Evolutionary conservation across 2,113 vertebrate species (phyloP).

Genomic region (Rhynchomys soricoides): DNA sequence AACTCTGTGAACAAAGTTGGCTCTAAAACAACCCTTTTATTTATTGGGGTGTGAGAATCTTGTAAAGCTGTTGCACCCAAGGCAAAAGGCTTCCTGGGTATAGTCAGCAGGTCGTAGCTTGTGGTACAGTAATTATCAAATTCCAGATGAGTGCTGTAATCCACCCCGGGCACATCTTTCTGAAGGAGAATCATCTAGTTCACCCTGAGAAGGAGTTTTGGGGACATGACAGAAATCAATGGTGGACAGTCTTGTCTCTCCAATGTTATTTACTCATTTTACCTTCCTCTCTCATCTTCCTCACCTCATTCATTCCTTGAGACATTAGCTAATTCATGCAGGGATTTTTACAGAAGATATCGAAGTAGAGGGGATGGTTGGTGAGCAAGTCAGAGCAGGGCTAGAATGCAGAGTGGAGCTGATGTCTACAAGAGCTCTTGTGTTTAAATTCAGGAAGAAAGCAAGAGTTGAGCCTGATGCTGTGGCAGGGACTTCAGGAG

Average conservation of each 20-base stretch:
- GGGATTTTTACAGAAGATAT: not conserved
- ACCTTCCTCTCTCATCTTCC: not conserved
- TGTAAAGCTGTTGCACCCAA: not conserved
- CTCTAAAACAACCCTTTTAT: not conserved
- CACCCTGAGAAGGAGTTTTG: not conserved
- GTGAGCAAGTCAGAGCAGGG: not conserved
- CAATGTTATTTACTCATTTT: not conserved
- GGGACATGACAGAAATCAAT: not conserved
- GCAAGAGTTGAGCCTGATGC: not conserved
- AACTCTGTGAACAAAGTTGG: not conserved
- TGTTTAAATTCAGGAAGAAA: not conserved
- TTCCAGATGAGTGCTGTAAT: not conserved
- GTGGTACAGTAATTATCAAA: not conserved
- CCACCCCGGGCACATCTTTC: not conserved
- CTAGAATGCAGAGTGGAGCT: not conserved
- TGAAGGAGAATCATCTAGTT: not conserved
- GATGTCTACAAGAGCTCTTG: not conserved
- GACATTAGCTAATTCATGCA: not conserved
- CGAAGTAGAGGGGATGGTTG: not conserved
- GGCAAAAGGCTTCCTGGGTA: not conserved
- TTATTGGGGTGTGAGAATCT: slow-evolving; percentile 19
- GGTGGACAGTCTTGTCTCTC: not conserved
- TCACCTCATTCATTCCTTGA: not conserved
- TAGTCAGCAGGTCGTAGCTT: slow-evolving; percentile 17
- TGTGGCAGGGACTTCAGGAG: not conserved